These are phyloP conservation scores for Zoanthus sansibaricus DNA, from an alignment of 92 coral and sea anemone genomes.

Conservation along the genomic window DNA sequence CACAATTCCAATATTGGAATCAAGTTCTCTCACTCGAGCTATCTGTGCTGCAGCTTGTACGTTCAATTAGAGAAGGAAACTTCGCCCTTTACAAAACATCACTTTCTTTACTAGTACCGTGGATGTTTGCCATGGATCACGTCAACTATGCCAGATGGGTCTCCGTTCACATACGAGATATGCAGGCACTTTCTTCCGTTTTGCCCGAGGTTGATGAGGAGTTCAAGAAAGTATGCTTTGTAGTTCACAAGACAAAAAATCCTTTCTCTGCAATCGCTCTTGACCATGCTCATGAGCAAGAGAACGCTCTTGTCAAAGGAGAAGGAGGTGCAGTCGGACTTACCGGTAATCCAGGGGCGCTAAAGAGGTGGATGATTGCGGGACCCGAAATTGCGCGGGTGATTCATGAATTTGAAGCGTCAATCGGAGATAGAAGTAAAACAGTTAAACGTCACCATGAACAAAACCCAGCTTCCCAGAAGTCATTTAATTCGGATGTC, in stretches of 20 bases:
- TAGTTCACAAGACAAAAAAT: slow-evolving; percentile 60
- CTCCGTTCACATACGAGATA: slow-evolving; percentile 68
- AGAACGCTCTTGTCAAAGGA: slow-evolving; percentile 68
- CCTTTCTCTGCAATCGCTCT: slow-evolving; percentile 65
- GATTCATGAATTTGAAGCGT: slow-evolving; percentile 62
- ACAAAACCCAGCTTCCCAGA: slow-evolving; percentile 50
- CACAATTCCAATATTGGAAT: slow-evolving; percentile 67
- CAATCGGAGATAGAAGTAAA: not conserved
- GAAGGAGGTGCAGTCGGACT: slow-evolving; percentile 73
- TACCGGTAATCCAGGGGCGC: slow-evolving; percentile 63
- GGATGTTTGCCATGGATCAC: slow-evolving; percentile 60
- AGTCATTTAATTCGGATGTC: slow-evolving; percentile 52
- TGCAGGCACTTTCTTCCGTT: slow-evolving; percentile 44
- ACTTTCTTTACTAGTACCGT: slow-evolving; percentile 43
- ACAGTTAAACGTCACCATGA: slow-evolving; percentile 35
- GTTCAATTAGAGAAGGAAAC: slow-evolving; percentile 48
- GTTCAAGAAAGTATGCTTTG: slow-evolving; percentile 63
- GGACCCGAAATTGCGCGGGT: slow-evolving; percentile 71
- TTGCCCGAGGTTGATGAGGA: slow-evolving; percentile 58
- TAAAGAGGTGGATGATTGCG: slow-evolving; percentile 74
- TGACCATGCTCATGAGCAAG: slow-evolving; percentile 73
- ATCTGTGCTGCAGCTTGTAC: slow-evolving; percentile 55
- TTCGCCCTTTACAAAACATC: slow-evolving; percentile 52
- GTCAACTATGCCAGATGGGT: slow-evolving; percentile 73
- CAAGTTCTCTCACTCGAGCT: slow-evolving; percentile 57